These are phyloP conservation scores for Pontoporia blainvillei DNA, from an alignment of 2,113 vertebrate genomes.

Conservation along the genomic window DNA sequence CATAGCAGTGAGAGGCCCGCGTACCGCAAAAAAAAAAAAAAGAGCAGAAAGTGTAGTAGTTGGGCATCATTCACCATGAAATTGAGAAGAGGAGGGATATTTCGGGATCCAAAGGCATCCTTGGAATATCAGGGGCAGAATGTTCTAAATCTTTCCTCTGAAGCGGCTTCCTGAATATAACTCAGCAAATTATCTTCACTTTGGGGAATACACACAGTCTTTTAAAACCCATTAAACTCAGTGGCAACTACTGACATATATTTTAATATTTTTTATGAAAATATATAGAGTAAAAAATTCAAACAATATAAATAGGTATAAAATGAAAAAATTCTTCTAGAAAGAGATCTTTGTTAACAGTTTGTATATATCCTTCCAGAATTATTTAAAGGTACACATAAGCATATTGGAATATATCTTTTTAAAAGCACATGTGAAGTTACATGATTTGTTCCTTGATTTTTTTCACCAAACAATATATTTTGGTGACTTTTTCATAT, in stretches of 20 bases:
- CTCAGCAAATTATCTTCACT: neutral
- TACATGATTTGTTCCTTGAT: neutral
- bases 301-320: neutral
- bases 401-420: neutral
- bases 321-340: neutral
- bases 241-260: neutral
- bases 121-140: neutral
- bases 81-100: neutral
- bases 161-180: neutral
- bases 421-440: neutral
- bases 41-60: neutral
- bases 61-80: neutral
- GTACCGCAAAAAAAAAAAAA: too few species aligned
- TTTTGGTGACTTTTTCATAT: neutral
- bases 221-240: neutral
- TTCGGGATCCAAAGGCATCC: neutral
- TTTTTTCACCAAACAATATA: neutral
- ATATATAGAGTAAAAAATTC: neutral
- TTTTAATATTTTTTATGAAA: neutral
- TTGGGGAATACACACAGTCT: neutral
- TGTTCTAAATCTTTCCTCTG: neutral
- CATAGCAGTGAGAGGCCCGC: too few species aligned
- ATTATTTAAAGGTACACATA: neutral
- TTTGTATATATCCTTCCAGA: neutral
- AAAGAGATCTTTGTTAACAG: neutral